Conservation (phyloP, 1,140 invertebrate species). For the Battus philenor region DNA sequence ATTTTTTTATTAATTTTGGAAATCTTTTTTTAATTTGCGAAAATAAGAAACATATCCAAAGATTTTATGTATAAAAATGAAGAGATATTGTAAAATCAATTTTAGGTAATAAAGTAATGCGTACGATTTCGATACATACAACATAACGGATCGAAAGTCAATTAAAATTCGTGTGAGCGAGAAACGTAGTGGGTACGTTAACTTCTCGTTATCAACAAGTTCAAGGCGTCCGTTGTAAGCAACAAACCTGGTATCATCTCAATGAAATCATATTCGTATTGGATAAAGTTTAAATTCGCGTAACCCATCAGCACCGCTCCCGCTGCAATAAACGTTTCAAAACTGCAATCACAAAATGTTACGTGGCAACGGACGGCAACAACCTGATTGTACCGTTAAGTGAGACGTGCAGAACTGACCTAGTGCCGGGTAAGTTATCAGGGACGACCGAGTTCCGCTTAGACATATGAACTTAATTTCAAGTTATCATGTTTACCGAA, state of each 20-base stretch:
- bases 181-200: not conserved
- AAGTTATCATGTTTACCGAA: no score
- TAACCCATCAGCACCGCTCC: slow-evolving; percentile 20
- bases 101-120: no score
- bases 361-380: slow-evolving; percentile 60
- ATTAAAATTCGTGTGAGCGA: slow-evolving; percentile 15
- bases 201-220: slow-evolving; percentile 35
- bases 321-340: slow-evolving; percentile 55
- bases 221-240: slow-evolving; percentile 50
- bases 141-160: slow-evolving; percentile 10
- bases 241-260: slow-evolving; percentile 5
- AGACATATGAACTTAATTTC: slow-evolving; percentile 30
- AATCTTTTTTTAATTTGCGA: no score
- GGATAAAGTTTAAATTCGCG: slow-evolving; percentile 36
- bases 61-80: no score
- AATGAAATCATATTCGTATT: slow-evolving; percentile 1
- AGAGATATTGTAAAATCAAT: no score
- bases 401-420: slow-evolving; percentile 70
- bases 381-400: slow-evolving; percentile 73
- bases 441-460: slow-evolving; percentile 56
- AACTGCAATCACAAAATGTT: slow-evolving; percentile 69
- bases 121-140: not conserved
- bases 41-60: no score
- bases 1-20: no score
- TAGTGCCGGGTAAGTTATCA: slow-evolving; percentile 71